phyloP scores from a whole-genome alignment of 2,113 vertebrate genomes.

The Lophius piscatorius region DNA sequence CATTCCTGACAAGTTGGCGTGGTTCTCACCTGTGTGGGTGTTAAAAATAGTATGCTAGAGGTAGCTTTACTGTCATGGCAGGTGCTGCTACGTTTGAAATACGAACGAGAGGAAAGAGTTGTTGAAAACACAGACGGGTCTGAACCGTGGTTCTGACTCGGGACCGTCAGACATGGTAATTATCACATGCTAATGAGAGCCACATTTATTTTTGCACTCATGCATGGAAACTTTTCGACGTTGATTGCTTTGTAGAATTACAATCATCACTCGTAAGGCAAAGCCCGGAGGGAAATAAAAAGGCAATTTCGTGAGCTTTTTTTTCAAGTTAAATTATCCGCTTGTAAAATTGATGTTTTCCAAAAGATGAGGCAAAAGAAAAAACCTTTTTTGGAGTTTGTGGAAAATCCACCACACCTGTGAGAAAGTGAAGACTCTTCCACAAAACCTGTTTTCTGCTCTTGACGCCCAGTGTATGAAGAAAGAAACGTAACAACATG shows the following conservation, averaged over 20 bases:
- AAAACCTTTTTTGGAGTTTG: background rate
- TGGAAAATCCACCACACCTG: constrained; percentile 12
- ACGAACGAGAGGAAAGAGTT: too few species aligned
- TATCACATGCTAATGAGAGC: constrained; percentile 13
- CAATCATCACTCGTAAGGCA: constrained; percentile 2
- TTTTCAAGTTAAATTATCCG: background rate
- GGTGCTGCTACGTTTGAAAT: too few species aligned
- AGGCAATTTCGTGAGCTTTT: too few species aligned
- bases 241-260: constrained; percentile 29
- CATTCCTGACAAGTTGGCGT: too few species aligned
- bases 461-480: too few species aligned
- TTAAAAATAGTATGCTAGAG: too few species aligned
- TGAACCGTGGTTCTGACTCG: constrained; percentile 5
- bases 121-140: too few species aligned
- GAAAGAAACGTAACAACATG: too few species aligned
- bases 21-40: too few species aligned
- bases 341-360: background rate
- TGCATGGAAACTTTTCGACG: background rate
- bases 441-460: too few species aligned
- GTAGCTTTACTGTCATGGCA: too few species aligned
- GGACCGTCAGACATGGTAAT: constrained; percentile 15
- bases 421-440: too few species aligned
- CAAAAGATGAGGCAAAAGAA: background rate
- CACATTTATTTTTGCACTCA: constrained; percentile 19
- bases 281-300: background rate